Conservation (phyloP, 53 echinoderm and acorn worm species). For the Crossaster papposus region DNA sequence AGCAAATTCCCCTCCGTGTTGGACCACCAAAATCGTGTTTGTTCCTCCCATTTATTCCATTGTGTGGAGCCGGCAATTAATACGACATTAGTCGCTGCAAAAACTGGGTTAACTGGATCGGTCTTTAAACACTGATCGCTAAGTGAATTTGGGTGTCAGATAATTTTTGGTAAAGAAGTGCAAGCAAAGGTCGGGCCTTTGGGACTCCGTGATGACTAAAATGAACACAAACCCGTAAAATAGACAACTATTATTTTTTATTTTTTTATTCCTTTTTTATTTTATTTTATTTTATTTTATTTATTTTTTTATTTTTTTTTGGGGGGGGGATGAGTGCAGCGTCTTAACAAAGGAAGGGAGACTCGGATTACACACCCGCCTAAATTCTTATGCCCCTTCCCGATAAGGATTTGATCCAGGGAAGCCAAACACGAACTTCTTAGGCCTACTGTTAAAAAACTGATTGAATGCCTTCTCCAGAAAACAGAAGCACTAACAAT, state of each 20-base stretch:
- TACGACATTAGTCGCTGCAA: conserved; percentile 15
- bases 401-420: too few relatives aligned
- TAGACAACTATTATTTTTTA: background rate
- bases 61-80: conserved; percentile 35
- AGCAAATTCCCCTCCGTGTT: conserved; percentile 26
- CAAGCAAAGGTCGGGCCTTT: conserved; percentile 13
- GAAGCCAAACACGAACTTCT: too few relatives aligned
- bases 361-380: too few relatives aligned
- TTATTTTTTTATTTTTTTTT: too few relatives aligned
- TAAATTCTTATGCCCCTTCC: too few relatives aligned
- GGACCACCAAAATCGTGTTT: conserved; percentile 11
- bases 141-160: conserved; percentile 18
- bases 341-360: too few relatives aligned
- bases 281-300: too few relatives aligned
- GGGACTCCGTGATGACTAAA: background rate
- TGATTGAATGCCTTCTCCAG: too few relatives aligned
- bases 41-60: conserved; percentile 17
- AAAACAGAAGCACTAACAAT: too few relatives aligned
- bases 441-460: too few relatives aligned
- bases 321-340: too few relatives aligned
- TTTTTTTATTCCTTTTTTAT: too few relatives aligned
- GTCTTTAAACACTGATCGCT: conserved; percentile 14
- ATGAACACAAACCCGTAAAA: background rate
- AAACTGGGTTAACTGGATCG: conserved; percentile 29
- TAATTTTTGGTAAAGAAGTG: conserved; percentile 7